A percentile compares a stretch with the other conserved stretches of the same genome.
Evolutionary conservation across 1,140 invertebrate species (phyloP).

Genomic region (Drosophila serrata): DNA sequence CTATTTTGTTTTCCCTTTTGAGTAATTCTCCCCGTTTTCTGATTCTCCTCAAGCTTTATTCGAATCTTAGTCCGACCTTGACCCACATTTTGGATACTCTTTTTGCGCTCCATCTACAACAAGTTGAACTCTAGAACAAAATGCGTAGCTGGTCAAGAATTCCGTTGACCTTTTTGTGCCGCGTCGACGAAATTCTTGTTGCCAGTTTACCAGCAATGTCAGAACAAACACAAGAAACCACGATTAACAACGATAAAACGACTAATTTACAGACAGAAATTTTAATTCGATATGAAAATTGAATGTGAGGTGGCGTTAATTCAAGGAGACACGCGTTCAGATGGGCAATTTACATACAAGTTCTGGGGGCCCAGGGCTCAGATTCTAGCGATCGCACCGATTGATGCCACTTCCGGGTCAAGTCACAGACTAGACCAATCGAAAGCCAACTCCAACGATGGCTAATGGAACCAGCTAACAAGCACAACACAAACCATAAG

Average conservation of each 20-base stretch:
- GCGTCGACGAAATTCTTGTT: slow-evolving; percentile 26
- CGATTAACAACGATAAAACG: slow-evolving; percentile 5
- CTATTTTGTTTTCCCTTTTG: slow-evolving; percentile 16
- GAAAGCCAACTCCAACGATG: slow-evolving; percentile 3
- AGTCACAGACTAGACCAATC: slow-evolving; percentile 28
- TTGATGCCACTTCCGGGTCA: slow-evolving; percentile 70
- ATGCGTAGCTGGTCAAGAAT: slow-evolving; percentile 28
- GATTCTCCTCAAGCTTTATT: background rate
- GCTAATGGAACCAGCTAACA: slow-evolving; percentile 31
- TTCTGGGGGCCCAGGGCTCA: slow-evolving; percentile 57
- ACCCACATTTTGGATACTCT: slow-evolving; percentile 30
- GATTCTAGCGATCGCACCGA: slow-evolving; percentile 59
- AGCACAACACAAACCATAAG: slow-evolving; percentile 20
- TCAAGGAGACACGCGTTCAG: slow-evolving; percentile 63
- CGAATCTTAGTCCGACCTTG: slow-evolving; percentile 28
- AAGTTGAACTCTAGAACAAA: slow-evolving; percentile 32
- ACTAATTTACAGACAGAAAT: slow-evolving; percentile 21
- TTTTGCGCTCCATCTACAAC: slow-evolving; percentile 7
- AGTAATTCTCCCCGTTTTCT: slow-evolving; percentile 2
- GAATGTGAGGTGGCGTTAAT: slow-evolving; percentile 43
- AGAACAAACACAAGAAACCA: slow-evolving; percentile 25
- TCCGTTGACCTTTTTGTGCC: slow-evolving; percentile 39
- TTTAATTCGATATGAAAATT: slow-evolving; percentile 8
- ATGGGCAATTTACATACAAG: slow-evolving; percentile 68
- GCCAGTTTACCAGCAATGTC: slow-evolving; percentile 1